These are phyloP conservation scores for Edolisoma coerulescens DNA, from an alignment of 2,113 vertebrate species.

Conservation along the genomic window DNA sequence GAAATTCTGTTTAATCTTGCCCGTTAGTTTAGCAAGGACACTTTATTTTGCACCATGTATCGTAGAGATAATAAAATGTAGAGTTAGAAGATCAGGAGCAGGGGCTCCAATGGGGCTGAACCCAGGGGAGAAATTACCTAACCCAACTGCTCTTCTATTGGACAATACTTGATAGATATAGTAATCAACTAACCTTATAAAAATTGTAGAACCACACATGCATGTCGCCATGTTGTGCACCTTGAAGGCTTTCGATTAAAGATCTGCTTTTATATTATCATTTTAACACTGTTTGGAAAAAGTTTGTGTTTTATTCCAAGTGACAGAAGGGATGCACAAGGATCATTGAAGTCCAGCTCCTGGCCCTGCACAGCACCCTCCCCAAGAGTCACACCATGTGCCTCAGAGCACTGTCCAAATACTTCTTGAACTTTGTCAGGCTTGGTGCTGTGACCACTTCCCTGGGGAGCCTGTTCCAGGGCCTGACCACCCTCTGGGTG, in stretches of 20 bases:
- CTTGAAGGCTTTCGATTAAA: background rate
- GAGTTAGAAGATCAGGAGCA: rapidly evolving
- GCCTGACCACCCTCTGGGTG: background rate
- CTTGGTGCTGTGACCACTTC: background rate
- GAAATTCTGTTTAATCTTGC: background rate
- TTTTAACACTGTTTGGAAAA: background rate
- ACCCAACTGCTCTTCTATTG: background rate
- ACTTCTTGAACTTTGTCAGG: background rate
- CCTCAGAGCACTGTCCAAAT: background rate
- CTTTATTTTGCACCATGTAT: background rate
- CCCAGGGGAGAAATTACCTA: background rate
- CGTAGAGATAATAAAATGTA: background rate
- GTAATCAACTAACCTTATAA: background rate
- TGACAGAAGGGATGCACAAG: background rate
- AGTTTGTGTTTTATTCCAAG: background rate
- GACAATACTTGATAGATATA: background rate
- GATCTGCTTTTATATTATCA: background rate
- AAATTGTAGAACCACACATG: background rate
- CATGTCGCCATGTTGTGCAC: background rate
- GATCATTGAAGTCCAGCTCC: background rate
- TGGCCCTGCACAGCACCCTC: background rate
- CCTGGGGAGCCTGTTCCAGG: background rate
- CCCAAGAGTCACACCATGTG: background rate
- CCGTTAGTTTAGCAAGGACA: background rate
- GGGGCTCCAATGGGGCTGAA: background rate